A percentile compares a stretch with the other conserved stretches of the same genome.
Evolutionary conservation across 2,797 vertebrate species (phyloP).

Genomic region (Rhyacichthys aspro): DNA sequence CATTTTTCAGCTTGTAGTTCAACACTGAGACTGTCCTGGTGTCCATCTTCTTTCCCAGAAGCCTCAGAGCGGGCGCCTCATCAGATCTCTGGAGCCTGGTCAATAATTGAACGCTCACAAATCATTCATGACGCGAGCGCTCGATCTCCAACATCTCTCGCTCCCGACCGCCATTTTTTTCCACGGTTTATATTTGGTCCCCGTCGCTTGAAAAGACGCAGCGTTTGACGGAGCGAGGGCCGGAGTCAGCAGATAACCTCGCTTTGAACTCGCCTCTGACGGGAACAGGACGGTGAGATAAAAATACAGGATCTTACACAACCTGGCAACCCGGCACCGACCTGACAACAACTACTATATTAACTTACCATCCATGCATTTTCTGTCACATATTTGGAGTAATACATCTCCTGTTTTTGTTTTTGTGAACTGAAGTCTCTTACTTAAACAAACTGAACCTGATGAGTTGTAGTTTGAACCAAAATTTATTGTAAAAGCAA

Average conservation of each 20-base stretch:
- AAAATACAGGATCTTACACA: not conserved
- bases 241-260: constrained; percentile 44
- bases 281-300: constrained; percentile 10
- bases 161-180: constrained; percentile 13
- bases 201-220: constrained; percentile 17
- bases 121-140: constrained; percentile 72
- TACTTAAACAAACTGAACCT: too few relatives aligned
- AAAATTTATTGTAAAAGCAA: too few relatives aligned
- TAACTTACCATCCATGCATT: too few relatives aligned
- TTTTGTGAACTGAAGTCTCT: too few relatives aligned
- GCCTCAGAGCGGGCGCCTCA: constrained; percentile 51
- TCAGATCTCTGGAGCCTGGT: constrained; percentile 66
- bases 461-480: not conserved
- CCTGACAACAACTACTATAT: too few relatives aligned
- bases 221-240: constrained; percentile 34
- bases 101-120: constrained; percentile 72
- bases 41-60: too few relatives aligned
- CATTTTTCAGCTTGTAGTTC: too few relatives aligned
- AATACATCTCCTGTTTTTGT: too few relatives aligned
- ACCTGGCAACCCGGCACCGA: not conserved
- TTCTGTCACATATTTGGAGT: not conserved
- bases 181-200: constrained; percentile 21
- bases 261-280: constrained; percentile 47
- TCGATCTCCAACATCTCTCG: constrained; percentile 17
- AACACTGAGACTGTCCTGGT: too few relatives aligned